Evolutionary conservation across 2,797 vertebrate genomes (phyloP).

Genomic region (Gymnopithys bicolor): DNA sequence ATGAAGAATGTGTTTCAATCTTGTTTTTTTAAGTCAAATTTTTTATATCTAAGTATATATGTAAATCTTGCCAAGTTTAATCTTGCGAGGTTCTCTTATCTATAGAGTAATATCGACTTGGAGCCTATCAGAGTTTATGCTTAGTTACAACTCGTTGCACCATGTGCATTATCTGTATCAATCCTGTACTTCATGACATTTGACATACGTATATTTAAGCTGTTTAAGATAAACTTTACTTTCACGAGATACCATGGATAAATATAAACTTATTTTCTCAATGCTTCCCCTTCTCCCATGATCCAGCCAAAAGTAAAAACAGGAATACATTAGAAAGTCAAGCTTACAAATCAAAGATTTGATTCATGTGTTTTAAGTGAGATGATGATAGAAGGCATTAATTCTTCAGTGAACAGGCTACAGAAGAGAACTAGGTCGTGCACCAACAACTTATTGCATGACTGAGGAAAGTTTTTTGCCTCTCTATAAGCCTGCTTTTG

Average conservation of each 20-base stretch:
- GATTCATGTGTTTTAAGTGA: neutral
- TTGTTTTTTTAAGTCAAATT: neutral
- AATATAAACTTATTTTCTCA: neutral
- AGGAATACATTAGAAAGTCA: neutral
- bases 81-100: neutral
- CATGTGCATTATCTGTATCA: neutral
- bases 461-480: neutral
- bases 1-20: neutral
- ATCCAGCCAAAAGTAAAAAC: neutral
- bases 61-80: neutral
- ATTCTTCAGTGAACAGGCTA: neutral
- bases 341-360: neutral
- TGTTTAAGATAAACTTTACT: neutral
- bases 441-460: neutral
- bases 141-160: neutral
- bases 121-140: neutral
- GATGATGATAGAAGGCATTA: neutral
- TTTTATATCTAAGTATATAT: neutral
- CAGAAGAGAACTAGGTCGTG: neutral
- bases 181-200: neutral
- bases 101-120: neutral
- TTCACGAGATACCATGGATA: neutral
- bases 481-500: neutral
- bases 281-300: neutral
- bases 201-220: neutral